Conservation (phyloP, 2,797 vertebrate species). For the Smutsia gigantea region DNA sequence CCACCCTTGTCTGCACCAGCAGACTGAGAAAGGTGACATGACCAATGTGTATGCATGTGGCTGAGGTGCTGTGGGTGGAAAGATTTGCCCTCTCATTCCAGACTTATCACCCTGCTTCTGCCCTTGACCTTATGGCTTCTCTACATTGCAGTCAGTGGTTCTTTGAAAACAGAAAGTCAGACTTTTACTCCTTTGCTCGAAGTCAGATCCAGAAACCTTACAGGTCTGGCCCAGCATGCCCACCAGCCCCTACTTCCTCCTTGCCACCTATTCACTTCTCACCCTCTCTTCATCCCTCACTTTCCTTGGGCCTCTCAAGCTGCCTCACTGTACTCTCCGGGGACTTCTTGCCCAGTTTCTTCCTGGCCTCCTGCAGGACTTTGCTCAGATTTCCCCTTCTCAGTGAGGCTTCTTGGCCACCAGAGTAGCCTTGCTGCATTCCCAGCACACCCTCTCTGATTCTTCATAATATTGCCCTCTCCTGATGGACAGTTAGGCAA, state of each 20-base stretch:
- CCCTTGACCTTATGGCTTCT: background rate
- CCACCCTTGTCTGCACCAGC: background rate
- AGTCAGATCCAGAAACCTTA: background rate
- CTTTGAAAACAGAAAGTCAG: background rate
- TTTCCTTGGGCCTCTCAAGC: background rate
- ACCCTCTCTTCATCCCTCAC: background rate
- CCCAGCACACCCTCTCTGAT: background rate
- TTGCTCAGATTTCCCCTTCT: background rate
- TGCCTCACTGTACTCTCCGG: background rate
- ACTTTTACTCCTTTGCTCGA: background rate
- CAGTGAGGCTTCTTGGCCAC: background rate
- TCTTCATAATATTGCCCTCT: background rate
- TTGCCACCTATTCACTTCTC: rapidly evolving
- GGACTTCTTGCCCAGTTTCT: background rate
- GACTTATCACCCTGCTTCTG: background rate
- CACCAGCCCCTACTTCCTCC: background rate
- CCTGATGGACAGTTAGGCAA: background rate
- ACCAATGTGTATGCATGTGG: background rate
- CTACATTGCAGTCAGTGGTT: background rate
- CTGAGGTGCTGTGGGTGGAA: background rate
- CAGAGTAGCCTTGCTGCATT: background rate
- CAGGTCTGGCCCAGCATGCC: background rate
- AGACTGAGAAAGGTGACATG: background rate
- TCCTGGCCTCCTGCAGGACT: background rate
- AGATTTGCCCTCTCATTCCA: background rate